Evolutionary conservation across 2,113 vertebrate genomes (phyloP).

Genomic region (Syrrhaptes paradoxus): DNA sequence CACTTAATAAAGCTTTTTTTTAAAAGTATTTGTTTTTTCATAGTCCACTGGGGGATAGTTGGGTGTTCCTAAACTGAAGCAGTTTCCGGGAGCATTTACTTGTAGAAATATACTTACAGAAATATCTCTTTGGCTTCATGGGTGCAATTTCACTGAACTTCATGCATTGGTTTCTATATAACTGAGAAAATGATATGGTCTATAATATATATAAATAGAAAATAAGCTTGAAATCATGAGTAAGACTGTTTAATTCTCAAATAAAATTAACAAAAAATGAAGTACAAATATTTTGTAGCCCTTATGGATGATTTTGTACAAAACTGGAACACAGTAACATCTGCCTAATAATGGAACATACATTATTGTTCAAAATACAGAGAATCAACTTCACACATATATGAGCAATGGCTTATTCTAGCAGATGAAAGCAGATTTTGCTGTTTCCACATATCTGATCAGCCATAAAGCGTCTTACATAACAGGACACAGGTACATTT

Average conservation of each 20-base stretch:
- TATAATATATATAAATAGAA: neutral
- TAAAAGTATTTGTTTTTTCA: neutral
- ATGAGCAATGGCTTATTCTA: neutral
- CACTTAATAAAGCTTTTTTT: neutral
- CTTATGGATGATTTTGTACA: neutral
- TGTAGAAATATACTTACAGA: neutral
- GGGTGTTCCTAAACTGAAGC: neutral
- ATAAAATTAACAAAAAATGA: neutral
- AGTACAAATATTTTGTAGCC: neutral
- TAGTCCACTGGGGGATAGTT: neutral
- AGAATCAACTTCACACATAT: neutral
- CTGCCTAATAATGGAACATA: slow-evolving; percentile 16
- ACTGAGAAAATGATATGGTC: neutral
- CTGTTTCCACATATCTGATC: slow-evolving; percentile 39
- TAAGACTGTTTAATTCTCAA: neutral
- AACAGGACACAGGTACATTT: slow-evolving; percentile 43
- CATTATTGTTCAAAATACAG: neutral
- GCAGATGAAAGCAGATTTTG: slow-evolving; percentile 33
- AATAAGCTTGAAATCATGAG: neutral
- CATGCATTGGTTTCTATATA: neutral
- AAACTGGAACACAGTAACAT: neutral
- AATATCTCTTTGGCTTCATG: neutral
- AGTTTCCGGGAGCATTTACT: neutral
- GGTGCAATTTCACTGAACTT: neutral
- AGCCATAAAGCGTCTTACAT: slow-evolving; percentile 56